A percentile compares a stretch with the other conserved stretches of the same genome.
Evolutionary conservation across 2,113 vertebrate species (phyloP).

Genomic region (Epinephelus cyanopodus): DNA sequence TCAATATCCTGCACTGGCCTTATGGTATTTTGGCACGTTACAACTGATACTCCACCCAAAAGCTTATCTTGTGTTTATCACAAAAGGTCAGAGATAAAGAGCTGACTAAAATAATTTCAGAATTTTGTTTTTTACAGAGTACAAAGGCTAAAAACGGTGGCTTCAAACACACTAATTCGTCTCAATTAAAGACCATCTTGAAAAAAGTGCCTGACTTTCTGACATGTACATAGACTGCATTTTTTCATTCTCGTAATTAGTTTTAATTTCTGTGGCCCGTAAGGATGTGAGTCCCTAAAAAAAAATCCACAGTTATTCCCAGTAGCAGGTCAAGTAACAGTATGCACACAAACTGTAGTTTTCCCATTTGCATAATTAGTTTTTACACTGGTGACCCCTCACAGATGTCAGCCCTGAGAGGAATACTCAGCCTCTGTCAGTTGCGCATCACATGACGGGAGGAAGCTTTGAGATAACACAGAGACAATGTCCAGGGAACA

Average conservation of each 20-base stretch:
- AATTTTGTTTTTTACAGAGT: not conserved
- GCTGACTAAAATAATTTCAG: not conserved
- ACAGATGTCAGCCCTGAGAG: not conserved
- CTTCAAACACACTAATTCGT: not conserved
- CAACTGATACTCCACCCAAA: not conserved
- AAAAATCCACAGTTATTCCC: not conserved
- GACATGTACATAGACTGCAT: not conserved
- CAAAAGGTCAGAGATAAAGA: not conserved
- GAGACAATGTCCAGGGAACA: slow-evolving; percentile 56
- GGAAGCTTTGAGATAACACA: slow-evolving; percentile 21
- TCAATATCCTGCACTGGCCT: not conserved
- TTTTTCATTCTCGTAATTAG: not conserved
- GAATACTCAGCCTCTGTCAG: not conserved
- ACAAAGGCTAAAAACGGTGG: not conserved
- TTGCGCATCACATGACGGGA: slow-evolving; percentile 25
- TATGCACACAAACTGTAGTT: not conserved
- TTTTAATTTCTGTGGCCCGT: not conserved
- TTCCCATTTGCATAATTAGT: slow-evolving; percentile 4
- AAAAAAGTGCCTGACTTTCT: not conserved
- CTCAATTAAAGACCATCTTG: not conserved
- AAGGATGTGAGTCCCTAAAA: not conserved
- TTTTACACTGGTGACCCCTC: not conserved
- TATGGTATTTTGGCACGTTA: not conserved
- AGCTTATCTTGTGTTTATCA: not conserved
- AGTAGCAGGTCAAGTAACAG: not conserved